Conservation (phyloP, 2,888 invertebrate genomes). For the Dolichomitus sp. region DNA sequence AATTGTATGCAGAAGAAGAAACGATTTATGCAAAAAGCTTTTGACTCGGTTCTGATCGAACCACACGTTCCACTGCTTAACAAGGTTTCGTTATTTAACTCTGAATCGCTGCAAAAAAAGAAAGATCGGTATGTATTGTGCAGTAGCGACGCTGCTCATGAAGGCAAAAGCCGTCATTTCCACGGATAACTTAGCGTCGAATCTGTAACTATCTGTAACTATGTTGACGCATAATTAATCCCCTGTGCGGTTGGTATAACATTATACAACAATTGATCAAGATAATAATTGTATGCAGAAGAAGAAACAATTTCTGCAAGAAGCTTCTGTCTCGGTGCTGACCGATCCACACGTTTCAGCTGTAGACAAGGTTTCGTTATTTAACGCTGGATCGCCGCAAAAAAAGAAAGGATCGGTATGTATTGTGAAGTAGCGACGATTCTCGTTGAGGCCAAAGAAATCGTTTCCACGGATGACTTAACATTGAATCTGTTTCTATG, state of each 20-base stretch:
- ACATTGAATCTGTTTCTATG: no score
- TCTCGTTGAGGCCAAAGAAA: no score
- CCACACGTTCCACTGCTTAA: slow-evolving; percentile 1
- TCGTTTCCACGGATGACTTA: no score
- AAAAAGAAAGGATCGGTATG: slow-evolving; percentile 8
- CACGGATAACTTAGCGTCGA: no score
- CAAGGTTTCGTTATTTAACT: slow-evolving; percentile 48
- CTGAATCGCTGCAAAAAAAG: slow-evolving; percentile 12
- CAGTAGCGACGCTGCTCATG: slow-evolving; percentile 17
- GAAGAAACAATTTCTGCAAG: not conserved
- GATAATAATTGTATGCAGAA: no score
- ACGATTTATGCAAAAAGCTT: not conserved
- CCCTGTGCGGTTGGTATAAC: no score
- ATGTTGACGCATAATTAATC: no score
- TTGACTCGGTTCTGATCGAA: slow-evolving; percentile 3
- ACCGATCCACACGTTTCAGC: slow-evolving; percentile 7
- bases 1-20: no score
- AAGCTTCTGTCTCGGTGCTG: slow-evolving; percentile 11
- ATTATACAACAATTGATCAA: no score
- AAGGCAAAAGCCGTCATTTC: no score
- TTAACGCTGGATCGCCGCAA: slow-evolving; percentile 22
- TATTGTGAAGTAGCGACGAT: slow-evolving; percentile 41
- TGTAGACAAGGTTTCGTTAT: slow-evolving; percentile 45
- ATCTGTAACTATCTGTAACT: no score
- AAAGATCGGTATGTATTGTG: slow-evolving; percentile 15